Evolutionary conservation across 2,888 invertebrate species (phyloP).

Genomic region (Apotomis turbidana): DNA sequence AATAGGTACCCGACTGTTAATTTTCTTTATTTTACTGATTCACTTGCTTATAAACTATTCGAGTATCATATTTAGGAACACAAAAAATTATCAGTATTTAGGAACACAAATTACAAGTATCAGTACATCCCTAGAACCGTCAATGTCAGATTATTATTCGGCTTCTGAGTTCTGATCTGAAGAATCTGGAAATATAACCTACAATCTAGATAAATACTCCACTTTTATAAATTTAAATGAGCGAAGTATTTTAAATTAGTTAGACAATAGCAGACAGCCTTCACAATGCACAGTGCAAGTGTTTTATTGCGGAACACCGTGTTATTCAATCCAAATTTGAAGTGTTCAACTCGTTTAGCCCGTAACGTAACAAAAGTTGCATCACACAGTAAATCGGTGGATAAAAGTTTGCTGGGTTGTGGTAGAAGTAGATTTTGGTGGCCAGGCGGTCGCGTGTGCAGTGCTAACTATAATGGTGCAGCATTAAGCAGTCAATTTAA

Average conservation of each 20-base stretch:
- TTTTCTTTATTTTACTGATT: too few species aligned
- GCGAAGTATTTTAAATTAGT: conserved; percentile 47
- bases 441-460: conserved; percentile 55
- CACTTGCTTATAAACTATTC: too few species aligned
- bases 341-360: conserved; percentile 57
- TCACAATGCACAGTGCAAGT: conserved; percentile 73
- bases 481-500: conserved; percentile 47
- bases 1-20: too few species aligned
- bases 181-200: conserved; percentile 79
- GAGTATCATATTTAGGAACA: background rate
- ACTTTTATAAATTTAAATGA: conserved; percentile 57
- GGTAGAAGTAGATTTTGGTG: conserved; percentile 46
- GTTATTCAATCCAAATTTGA: conserved; percentile 64
- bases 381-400: conserved; percentile 69
- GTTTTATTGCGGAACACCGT: conserved; percentile 66
- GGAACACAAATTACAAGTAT: background rate
- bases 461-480: conserved; percentile 52
- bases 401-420: conserved; percentile 51
- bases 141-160: conserved; percentile 43
- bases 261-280: conserved; percentile 33
- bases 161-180: conserved; percentile 49
- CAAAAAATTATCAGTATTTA: too few species aligned
- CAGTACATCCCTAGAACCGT: conserved; percentile 14
- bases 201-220: conserved; percentile 44
- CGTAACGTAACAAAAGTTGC: conserved; percentile 75